Conservation (phyloP, 1,140 invertebrate genomes). For the Brachionus manjavacas region DNA sequence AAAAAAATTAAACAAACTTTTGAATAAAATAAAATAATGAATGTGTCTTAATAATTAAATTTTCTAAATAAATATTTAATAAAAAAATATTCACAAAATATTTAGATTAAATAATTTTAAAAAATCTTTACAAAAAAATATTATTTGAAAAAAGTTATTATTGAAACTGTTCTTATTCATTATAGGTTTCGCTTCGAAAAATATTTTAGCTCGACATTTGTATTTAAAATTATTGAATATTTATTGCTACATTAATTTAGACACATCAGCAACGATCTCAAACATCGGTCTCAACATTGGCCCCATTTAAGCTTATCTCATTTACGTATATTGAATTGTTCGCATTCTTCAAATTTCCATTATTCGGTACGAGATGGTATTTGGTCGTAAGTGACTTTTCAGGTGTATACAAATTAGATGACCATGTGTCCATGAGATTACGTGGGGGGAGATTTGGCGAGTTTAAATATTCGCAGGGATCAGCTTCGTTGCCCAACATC, state of each 20-base stretch:
- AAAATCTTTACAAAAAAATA: too few relatives aligned
- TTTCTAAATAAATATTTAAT: too few relatives aligned
- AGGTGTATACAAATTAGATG: background rate
- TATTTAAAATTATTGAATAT: background rate
- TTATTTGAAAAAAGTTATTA: too few relatives aligned
- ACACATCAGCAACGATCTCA: background rate
- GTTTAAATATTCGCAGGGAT: background rate
- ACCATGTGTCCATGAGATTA: background rate
- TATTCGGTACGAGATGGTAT: background rate
- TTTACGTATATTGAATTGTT: background rate
- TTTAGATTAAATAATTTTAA: too few relatives aligned
- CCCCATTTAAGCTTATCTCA: background rate
- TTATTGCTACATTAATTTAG: background rate
- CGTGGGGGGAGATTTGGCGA: background rate
- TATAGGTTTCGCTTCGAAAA: too few relatives aligned
- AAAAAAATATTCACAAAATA: too few relatives aligned
- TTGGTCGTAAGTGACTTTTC: background rate
- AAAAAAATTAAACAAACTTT: too few relatives aligned
- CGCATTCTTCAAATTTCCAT: background rate
- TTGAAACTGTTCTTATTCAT: too few relatives aligned
- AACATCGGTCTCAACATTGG: conserved; percentile 24
- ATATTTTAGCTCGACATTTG: too few relatives aligned
- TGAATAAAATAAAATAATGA: too few relatives aligned
- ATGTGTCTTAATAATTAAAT: too few relatives aligned
- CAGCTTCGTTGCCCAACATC: conserved; percentile 16